Conservation (phyloP, 2,113 vertebrate genomes). For the Ornithorhynchus anatinus region DNA sequence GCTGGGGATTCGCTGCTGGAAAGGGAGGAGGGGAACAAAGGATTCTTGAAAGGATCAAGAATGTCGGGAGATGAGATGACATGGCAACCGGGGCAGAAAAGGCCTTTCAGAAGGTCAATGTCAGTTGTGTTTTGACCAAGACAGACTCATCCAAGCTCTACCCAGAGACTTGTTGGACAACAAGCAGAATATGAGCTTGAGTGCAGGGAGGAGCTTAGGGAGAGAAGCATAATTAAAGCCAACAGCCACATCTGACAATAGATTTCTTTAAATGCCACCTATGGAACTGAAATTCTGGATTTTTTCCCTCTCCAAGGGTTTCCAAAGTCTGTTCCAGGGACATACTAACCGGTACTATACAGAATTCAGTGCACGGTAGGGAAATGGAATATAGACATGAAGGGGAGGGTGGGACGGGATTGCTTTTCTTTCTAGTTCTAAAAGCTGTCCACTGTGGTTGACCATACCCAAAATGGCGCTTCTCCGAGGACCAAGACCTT, state of each 20-base stretch:
- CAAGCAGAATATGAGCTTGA: background rate
- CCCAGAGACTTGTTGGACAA: background rate
- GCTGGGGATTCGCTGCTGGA: background rate
- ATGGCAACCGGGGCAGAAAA: background rate
- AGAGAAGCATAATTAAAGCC: background rate
- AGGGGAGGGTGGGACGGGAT: background rate
- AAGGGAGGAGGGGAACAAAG: no score
- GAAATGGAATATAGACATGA: background rate
- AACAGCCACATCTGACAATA: background rate
- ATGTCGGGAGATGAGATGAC: background rate
- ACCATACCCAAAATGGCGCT: background rate
- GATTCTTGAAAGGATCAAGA: no score
- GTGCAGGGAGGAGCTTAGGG: background rate
- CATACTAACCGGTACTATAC: background rate
- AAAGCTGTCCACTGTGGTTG: background rate
- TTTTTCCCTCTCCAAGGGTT: no score
- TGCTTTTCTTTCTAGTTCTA: background rate
- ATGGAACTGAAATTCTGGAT: background rate
- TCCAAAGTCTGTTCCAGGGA: background rate
- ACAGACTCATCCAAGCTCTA: no score
- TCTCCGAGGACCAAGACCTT: slow-evolving; percentile 29
- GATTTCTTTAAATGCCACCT: background rate
- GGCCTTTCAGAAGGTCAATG: background rate
- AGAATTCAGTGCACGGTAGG: background rate
- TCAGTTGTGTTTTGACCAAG: no score